Conservation (phyloP, 2,113 vertebrate genomes). For the Clarias macrocephalus region DNA sequence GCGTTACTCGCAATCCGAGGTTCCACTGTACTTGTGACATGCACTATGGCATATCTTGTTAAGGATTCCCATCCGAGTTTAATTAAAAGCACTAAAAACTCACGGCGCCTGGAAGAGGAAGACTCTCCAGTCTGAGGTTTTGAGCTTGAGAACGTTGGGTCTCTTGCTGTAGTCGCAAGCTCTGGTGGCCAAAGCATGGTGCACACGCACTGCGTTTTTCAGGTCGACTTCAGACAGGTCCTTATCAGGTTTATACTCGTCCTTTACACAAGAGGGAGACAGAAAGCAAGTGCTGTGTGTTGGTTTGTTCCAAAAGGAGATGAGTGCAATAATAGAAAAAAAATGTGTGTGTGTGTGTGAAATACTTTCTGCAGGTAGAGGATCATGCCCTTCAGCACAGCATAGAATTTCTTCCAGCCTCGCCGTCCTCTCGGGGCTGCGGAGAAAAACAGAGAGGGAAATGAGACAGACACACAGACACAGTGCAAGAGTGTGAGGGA, state of each 20-base stretch:
- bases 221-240: conserved; percentile 94
- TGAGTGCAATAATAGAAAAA: neutral
- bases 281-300: conserved; percentile 47
- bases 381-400: conserved; percentile 94
- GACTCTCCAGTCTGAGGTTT: conserved; percentile 97
- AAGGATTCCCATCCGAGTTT: neutral
- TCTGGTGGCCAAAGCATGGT: conserved; percentile 89
- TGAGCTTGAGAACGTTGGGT: conserved; percentile 91
- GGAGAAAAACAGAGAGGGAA: conserved; percentile 26
- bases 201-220: conserved; percentile 92
- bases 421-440: conserved; percentile 91
- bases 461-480: conserved; percentile 19
- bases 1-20: too few relatives aligned
- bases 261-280: conserved; percentile 75
- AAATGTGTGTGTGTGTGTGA: conserved; percentile 49
- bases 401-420: conserved; percentile 99
- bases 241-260: conserved; percentile 93
- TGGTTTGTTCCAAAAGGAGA: conserved; percentile 14
- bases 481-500: conserved; percentile 20
- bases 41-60: neutral
- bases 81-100: conserved; percentile 61
- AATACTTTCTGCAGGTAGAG: conserved; percentile 96
- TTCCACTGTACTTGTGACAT: neutral
- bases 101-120: conserved; percentile 95
- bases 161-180: conserved; percentile 97